Conservation (phyloP, 1,140 invertebrate genomes). For the Brachionus koreanus region DNA sequence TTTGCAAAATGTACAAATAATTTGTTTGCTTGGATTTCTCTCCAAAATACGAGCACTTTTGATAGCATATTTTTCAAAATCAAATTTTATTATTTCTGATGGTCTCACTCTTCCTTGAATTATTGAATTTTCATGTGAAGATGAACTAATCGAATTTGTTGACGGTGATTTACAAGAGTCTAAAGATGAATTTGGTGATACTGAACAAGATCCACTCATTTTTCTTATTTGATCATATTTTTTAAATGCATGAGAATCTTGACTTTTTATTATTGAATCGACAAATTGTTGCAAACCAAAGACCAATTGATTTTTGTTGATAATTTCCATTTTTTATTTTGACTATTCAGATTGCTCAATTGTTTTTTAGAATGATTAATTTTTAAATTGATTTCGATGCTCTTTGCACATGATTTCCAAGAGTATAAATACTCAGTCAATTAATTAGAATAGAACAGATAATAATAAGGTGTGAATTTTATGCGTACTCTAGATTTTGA, state of each 20-base stretch:
- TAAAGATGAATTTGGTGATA: background rate
- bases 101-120: too few relatives aligned
- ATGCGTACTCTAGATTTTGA: background rate
- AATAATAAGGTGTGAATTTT: background rate
- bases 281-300: background rate
- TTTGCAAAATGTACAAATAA: too few relatives aligned
- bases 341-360: too few relatives aligned
- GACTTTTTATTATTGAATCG: background rate
- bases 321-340: background rate
- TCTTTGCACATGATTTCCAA: background rate
- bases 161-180: background rate
- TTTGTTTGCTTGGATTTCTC: too few relatives aligned
- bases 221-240: background rate
- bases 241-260: too few relatives aligned
- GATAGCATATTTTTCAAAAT: too few relatives aligned
- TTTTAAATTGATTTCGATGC: too few relatives aligned
- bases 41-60: too few relatives aligned
- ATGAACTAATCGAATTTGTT: too few relatives aligned
- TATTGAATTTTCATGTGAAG: too few relatives aligned
- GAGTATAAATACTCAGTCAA: slow-evolving; percentile 12
- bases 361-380: too few relatives aligned
- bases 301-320: background rate
- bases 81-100: too few relatives aligned
- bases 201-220: background rate
- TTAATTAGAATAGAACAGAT: background rate